These are phyloP conservation scores for Corythornis cristatus DNA, from an alignment of 2,113 vertebrate species.

Conservation along the genomic window DNA sequence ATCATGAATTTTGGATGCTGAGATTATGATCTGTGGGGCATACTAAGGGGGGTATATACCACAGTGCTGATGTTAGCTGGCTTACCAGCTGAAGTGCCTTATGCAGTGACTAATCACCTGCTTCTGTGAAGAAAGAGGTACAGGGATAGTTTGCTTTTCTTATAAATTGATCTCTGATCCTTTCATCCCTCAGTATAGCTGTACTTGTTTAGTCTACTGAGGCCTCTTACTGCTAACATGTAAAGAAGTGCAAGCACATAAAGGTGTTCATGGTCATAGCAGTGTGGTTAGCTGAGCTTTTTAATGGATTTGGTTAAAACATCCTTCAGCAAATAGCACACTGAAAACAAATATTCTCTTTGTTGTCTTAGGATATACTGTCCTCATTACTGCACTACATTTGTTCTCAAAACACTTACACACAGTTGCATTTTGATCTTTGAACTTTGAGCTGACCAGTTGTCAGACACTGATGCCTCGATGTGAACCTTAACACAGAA, in stretches of 20 bases:
- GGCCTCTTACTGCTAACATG: not conserved
- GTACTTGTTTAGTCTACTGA: not conserved
- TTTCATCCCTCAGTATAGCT: constrained; percentile 22
- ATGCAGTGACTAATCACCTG: not conserved
- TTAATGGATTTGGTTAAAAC: constrained; percentile 39
- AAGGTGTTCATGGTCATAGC: constrained; percentile 1
- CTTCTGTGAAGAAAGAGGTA: constrained; percentile 5
- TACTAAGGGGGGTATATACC: not conserved
- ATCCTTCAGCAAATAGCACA: not conserved
- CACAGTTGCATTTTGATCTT: not conserved
- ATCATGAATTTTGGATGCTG: not conserved
- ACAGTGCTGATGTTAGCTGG: not conserved
- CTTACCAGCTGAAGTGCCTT: not conserved
- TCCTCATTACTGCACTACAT: not conserved
- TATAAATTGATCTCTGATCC: constrained; percentile 57
- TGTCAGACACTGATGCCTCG: not conserved
- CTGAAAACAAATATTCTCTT: constrained; percentile 7
- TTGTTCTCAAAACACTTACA: not conserved
- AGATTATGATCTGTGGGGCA: not conserved
- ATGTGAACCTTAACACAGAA: constrained; percentile 16
- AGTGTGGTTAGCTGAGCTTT: not conserved
- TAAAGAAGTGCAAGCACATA: not conserved
- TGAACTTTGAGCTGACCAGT: not conserved
- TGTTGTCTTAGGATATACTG: constrained; percentile 4
- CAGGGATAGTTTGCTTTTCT: not conserved